Conservation (phyloP, 2,113 vertebrate genomes). For the Stictonetta naevosa region DNA sequence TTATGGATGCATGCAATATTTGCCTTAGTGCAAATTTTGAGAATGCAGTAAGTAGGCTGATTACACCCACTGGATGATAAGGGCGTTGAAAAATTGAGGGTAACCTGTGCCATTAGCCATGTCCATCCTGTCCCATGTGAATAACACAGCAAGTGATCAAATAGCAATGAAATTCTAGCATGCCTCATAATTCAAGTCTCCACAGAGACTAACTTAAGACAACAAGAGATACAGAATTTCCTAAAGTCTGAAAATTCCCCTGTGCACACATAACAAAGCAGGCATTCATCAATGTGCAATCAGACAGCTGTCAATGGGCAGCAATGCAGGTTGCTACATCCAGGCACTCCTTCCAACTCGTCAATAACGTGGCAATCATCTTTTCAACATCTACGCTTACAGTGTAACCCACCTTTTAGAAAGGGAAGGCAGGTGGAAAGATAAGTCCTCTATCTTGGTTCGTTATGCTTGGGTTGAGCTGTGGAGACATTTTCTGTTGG, state of each 20-base stretch:
- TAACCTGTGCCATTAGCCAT: not conserved
- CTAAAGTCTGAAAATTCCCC: not conserved
- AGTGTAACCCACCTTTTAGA: not conserved
- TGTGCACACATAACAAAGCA: not conserved
- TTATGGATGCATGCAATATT: not conserved
- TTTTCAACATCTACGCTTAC: not conserved
- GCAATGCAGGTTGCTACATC: not conserved
- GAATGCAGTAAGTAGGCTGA: not conserved
- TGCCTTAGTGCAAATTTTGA: not conserved
- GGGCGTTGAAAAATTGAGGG: not conserved
- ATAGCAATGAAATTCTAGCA: not conserved
- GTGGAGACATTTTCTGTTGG: slow-evolving; percentile 3
- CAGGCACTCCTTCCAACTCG: not conserved
- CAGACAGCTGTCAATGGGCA: not conserved
- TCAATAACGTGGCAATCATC: not conserved
- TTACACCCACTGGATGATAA: not conserved
- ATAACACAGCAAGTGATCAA: not conserved
- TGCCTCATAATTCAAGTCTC: not conserved
- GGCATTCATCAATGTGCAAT: not conserved
- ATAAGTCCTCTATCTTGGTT: slow-evolving; percentile 1
- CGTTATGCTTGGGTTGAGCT: not conserved
- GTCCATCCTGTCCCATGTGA: not conserved
- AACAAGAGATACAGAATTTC: not conserved
- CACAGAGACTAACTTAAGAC: not conserved
- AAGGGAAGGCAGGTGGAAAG: not conserved